Conservation (phyloP, 2,888 invertebrate genomes). For the Hypercompe scribonia region DNA sequence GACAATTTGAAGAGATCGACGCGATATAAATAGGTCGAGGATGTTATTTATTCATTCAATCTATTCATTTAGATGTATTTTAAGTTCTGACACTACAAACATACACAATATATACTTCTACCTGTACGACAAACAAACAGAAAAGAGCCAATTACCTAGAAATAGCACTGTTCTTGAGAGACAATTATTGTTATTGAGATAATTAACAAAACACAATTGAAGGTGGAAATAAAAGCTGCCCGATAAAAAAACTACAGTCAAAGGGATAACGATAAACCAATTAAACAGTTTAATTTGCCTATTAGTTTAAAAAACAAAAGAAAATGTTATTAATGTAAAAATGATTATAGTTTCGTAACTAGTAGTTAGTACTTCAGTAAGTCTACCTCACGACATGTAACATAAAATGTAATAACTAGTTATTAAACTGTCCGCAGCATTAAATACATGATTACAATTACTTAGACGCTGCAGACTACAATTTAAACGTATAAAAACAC, state of each 20-base stretch:
- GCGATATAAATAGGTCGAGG: no score
- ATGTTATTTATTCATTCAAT: no score
- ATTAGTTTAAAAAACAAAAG: neutral
- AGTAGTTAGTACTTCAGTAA: slow-evolving; percentile 2
- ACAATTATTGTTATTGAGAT: neutral
- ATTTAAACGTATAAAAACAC: slow-evolving; percentile 3
- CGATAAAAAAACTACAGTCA: neutral
- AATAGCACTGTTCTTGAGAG: neutral
- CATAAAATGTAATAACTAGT: slow-evolving; percentile 16
- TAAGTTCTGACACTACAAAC: no score
- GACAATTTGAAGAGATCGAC: no score
- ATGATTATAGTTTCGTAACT: neutral
- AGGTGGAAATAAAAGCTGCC: neutral
- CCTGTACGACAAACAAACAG: neutral
- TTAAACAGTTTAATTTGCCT: neutral
- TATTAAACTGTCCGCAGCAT: slow-evolving; percentile 16
- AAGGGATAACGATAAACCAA: neutral
- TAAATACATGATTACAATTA: slow-evolving; percentile 9
- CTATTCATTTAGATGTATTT: no score
- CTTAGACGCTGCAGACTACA: slow-evolving; percentile 16
- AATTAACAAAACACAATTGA: neutral
- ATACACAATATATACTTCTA: no score
- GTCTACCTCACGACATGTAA: slow-evolving; percentile 6
- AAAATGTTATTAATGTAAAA: neutral
- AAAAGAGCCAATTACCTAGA: neutral